Evolutionary conservation across 2,888 invertebrate species (phyloP), one percentile per base, ranked within the genome.

Genomic region (Clepsis dumicolana): DNA sequence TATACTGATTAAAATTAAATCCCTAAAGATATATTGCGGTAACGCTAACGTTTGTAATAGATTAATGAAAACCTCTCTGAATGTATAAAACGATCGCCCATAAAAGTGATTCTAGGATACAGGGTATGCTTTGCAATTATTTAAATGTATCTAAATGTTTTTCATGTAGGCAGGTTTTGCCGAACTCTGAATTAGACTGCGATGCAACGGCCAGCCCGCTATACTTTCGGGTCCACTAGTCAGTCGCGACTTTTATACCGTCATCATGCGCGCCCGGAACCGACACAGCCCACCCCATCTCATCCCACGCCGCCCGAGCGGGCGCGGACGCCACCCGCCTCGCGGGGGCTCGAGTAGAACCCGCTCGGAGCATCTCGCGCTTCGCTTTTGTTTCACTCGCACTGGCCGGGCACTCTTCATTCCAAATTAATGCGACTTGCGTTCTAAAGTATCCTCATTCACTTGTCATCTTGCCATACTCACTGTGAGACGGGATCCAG

Each of bases 61-160:
- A 89, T 81, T 84, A 87, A 87, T 86, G 87, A 86, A 44, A 86
- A 90, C 90, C 91, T 90, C 87, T 91, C 92, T 88, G 90, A 91
- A 90, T 91, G 87, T 89, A 89, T 85, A 89, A 90, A 88, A 89
- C 89, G 86, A 94, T 93, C 91, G 94, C 94, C 94, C 94, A 94
- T 94, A 94, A 95, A 94, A 95, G 96, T 96, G 96, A 96, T 96
- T 96, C 95, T 96, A 97, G 97, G 97, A 97, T 97, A 97, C 97
- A 97, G 97, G 97, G 97, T 97, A 97, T 96, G 96, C 96, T 96
- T 97, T 96, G 96, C 96, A 96, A 96, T 96, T 97, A 96, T 96
- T 96, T 96, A 95, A 94, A 95, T 95, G 94, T 95, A 88, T 93
- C 92, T 91, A 95, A 94, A 94, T 90, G 89, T 94, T 93, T 89